Conservation (phyloP, 2,888 invertebrate species). For the Drosophila seclusa region DNA sequence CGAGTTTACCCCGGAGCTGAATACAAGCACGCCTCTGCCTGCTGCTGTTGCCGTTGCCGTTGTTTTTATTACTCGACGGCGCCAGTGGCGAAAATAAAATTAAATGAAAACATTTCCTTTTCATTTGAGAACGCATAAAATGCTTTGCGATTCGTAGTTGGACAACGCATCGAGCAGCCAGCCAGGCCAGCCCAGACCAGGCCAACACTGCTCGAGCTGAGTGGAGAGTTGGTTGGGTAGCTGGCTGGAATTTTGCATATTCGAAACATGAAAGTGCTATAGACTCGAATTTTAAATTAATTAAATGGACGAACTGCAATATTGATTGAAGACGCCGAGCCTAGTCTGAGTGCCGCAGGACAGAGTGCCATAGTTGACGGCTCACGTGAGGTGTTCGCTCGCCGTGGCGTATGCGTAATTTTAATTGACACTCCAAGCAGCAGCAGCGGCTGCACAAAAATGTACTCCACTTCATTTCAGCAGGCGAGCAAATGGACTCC, state of each 20-base stretch:
- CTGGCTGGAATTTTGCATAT: slow-evolving; percentile 46
- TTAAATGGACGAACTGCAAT: slow-evolving; percentile 69
- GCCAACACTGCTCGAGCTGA: slow-evolving; percentile 37
- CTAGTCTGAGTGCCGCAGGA: slow-evolving; percentile 1
- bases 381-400: slow-evolving; percentile 4
- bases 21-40: not conserved
- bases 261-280: slow-evolving; percentile 59
- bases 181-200: slow-evolving; percentile 7
- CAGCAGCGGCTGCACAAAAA: slow-evolving; percentile 25
- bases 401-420: slow-evolving; percentile 57
- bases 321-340: slow-evolving; percentile 64
- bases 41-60: slow-evolving; percentile 21
- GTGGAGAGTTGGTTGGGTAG: not conserved
- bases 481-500: slow-evolving; percentile 63
- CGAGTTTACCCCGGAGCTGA: slow-evolving; percentile 23
- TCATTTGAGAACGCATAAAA: slow-evolving; percentile 78
- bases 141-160: slow-evolving; percentile 37
- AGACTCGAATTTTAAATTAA: slow-evolving; percentile 70
- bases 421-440: slow-evolving; percentile 71
- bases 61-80: slow-evolving; percentile 69
- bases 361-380: slow-evolving; percentile 1
- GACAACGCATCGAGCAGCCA: slow-evolving; percentile 27
- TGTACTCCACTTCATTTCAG: slow-evolving; percentile 57
- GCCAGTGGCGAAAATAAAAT: slow-evolving; percentile 81
- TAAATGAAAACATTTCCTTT: slow-evolving; percentile 82